Base-by-base conservation (phyloP, 2,888 invertebrate genomes). In the Serripes groenlandicus region DNA sequence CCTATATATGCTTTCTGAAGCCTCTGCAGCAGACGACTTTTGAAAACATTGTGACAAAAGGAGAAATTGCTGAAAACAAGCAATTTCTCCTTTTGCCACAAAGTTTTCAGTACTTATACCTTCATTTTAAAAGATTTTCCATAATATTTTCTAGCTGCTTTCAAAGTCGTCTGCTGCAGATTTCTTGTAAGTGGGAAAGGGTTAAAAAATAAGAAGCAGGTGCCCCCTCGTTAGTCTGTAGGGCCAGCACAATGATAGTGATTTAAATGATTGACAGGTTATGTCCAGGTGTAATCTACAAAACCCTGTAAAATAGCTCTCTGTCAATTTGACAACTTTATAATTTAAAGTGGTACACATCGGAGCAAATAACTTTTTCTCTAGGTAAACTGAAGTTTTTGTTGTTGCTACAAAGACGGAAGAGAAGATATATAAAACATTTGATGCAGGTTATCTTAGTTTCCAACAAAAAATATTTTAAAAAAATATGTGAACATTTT, bases 241-340 rank as follows among this genome's bases (percentile, higher is more conserved):
- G 23, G 18, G 7, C n/a, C 28, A 56, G 35, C 21, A 56, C 58
- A 71, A 42, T 26, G 56, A 23, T 26, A 56, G 56, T 35, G 71
- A 56, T 26, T 35, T 18, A 56, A 3, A 35, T 84, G 84, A 84
- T 84, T 84, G 84, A 80, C 84, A 84, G 84, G 77, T 84, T 81
- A 60, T 75, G 80, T 75, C 77, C 80, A 80, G 80, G 80, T 84
- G 84, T 75, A 78, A 80, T 80, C 71, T 37, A 60, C 79, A 77
- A 66, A n/a, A 60, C 56, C 54, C 28, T 58, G 77, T 79, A 80
- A 77, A 58, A 75, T 56, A 66, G 52, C 30, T 34, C 49, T 37
- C 66, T 32, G 42, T 64, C 30, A 15, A 60, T 58, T 72, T 84
- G 84, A 84, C 80, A 84, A 75, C 75, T 84, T 81, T 71, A 84